phyloP scores from a whole-genome alignment of 1,140 invertebrate species.

The Macrobrachium rosenbergii region DNA sequence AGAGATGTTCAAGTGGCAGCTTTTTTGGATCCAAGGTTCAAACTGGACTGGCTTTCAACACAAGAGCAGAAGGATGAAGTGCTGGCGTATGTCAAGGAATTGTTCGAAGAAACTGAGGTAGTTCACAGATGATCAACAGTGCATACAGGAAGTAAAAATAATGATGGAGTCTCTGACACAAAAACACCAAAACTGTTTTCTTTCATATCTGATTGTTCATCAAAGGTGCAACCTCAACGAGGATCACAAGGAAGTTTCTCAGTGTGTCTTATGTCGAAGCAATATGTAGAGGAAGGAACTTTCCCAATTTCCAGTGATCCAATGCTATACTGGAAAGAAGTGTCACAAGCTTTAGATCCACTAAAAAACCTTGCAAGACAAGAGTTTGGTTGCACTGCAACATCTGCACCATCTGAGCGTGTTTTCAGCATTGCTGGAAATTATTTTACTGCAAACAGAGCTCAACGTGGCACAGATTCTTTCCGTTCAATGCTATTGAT shows the following conservation, averaged over 20 bases:
- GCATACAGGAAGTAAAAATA: no score
- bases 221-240: not conserved
- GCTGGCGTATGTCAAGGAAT: not conserved
- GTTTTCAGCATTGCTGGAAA: conserved; percentile 9
- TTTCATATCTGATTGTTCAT: not conserved
- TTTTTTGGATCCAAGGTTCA: not conserved
- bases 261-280: not conserved
- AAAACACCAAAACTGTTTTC: conserved; percentile 3
- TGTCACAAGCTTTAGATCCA: not conserved
- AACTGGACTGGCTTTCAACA: not conserved
- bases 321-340: not conserved
- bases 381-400: not conserved
- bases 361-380: not conserved
- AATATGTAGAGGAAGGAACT: conserved; percentile 18
- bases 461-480: no score
- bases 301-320: not conserved
- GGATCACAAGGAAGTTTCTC: not conserved
- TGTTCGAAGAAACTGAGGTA: not conserved
- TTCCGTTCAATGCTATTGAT: not conserved
- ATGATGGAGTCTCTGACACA: no score
- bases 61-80: not conserved
- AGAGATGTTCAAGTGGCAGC: no score
- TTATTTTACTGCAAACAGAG: conserved; percentile 9
- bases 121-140: no score
- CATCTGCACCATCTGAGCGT: not conserved